phyloP scores from a whole-genome alignment of 1,140 invertebrate genomes.

The Bombus picipes region DNA sequence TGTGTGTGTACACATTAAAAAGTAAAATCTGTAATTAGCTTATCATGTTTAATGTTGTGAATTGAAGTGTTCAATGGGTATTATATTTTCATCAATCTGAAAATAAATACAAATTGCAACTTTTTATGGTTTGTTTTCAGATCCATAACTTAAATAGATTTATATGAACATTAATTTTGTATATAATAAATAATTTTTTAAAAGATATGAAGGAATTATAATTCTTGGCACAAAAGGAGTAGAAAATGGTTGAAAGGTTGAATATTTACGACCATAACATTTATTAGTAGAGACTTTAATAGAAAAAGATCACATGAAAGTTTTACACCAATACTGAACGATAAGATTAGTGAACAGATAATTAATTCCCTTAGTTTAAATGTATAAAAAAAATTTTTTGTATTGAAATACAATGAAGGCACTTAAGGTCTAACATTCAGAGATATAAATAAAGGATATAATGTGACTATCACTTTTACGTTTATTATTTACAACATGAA shows the following conservation, averaged over 20 bases:
- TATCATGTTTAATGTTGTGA: constrained; percentile 37
- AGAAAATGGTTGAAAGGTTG: not conserved
- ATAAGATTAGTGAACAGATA: constrained; percentile 54
- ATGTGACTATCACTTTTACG: constrained; percentile 50
- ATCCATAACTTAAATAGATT: not conserved
- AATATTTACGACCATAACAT: constrained; percentile 25
- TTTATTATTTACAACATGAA: constrained; percentile 60
- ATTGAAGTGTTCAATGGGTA: constrained; percentile 38
- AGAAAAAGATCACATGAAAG: constrained; percentile 61
- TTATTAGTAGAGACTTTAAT: constrained; percentile 61
- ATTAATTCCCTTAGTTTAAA: constrained; percentile 42
- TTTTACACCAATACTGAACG: constrained; percentile 50
- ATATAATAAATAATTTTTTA: not conserved
- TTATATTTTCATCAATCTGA: constrained; percentile 40
- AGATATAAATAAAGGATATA: constrained; percentile 56
- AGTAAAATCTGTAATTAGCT: constrained; percentile 25
- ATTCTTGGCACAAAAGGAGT: not conserved
- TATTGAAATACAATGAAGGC: constrained; percentile 66
- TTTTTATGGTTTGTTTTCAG: not conserved
- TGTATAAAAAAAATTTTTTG: constrained; percentile 53
- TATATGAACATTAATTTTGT: not conserved
- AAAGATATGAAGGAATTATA: not conserved
- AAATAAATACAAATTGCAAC: constrained; percentile 38
- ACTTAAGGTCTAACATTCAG: constrained; percentile 64
- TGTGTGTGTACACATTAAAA: constrained; percentile 11